These are phyloP conservation scores for Manis crassicaudata DNA, from an alignment of 2,797 vertebrate genomes.

Conservation along the genomic window DNA sequence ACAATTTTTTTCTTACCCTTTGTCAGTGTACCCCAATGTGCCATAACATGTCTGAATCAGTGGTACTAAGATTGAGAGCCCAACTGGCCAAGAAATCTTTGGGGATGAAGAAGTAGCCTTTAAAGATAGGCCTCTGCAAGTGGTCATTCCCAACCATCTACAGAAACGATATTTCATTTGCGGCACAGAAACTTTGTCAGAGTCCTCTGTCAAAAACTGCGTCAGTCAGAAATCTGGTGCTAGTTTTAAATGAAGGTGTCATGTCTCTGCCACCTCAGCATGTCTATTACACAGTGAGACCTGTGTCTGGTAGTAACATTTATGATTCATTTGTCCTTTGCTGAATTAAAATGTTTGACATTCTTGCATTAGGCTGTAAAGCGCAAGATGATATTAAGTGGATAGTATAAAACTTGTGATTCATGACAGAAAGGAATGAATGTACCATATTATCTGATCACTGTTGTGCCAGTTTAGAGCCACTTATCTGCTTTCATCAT, in stretches of 20 bases:
- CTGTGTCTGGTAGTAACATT: neutral
- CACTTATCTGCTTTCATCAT: conserved; percentile 51
- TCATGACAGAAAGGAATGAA: conserved; percentile 54
- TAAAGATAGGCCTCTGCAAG: neutral
- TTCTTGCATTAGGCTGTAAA: conserved; percentile 58
- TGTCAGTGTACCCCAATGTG: neutral
- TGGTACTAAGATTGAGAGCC: conserved; percentile 12
- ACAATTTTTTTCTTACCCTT: neutral
- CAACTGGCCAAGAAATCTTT: conserved; percentile 32
- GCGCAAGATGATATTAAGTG: conserved; percentile 26
- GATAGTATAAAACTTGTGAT: conserved; percentile 65
- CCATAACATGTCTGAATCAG: neutral
- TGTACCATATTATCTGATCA: conserved; percentile 58
- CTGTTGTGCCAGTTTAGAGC: conserved; percentile 35
- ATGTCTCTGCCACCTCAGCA: neutral
- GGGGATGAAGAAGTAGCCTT: conserved; percentile 11
- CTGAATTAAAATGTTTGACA: conserved; percentile 71
- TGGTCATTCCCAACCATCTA: neutral
- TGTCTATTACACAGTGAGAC: conserved; percentile 55
- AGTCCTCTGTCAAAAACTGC: conserved; percentile 19
- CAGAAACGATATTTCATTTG: conserved; percentile 33
- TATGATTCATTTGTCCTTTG: conserved; percentile 73
- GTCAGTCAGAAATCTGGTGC: conserved; percentile 32
- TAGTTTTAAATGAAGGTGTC: conserved; percentile 38
- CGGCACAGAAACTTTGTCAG: neutral